Conservation (phyloP, 2,797 vertebrate species). For the Peromyscus melanophrys region DNA sequence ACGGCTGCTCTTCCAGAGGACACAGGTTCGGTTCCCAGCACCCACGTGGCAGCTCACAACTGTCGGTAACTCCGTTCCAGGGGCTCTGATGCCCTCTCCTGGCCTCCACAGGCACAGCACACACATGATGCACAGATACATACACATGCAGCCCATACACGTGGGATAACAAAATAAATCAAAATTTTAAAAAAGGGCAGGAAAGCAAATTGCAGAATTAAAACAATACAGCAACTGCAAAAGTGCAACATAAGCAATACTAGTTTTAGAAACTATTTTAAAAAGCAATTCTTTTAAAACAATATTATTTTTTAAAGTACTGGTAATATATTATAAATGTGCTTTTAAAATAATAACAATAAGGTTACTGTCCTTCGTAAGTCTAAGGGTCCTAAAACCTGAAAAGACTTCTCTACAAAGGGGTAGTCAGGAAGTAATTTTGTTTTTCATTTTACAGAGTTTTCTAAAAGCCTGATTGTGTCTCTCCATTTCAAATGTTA, state of each 20-base stretch:
- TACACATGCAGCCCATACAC: not conserved
- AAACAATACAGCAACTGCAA: not conserved
- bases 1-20: not conserved
- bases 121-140: not conserved
- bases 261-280: not conserved
- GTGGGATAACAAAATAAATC: not conserved
- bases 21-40: not conserved
- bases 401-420: not conserved
- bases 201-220: not conserved
- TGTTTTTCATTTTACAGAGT: not conserved
- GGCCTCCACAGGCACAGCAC: not conserved
- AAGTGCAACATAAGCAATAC: not conserved
- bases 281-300: not conserved
- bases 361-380: slow-evolving; percentile 10
- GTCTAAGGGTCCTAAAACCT: not conserved
- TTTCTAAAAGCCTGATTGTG: not conserved
- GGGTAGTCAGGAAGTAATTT: not conserved
- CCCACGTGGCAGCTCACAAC: not conserved
- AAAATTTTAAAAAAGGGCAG: not conserved
- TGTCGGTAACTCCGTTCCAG: not conserved
- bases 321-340: not conserved
- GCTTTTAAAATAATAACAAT: not conserved
- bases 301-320: not conserved
- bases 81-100: not conserved
- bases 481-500: not conserved